phyloP scores from a whole-genome alignment of 2,888 invertebrate genomes.

The Amitus sp. region DNA sequence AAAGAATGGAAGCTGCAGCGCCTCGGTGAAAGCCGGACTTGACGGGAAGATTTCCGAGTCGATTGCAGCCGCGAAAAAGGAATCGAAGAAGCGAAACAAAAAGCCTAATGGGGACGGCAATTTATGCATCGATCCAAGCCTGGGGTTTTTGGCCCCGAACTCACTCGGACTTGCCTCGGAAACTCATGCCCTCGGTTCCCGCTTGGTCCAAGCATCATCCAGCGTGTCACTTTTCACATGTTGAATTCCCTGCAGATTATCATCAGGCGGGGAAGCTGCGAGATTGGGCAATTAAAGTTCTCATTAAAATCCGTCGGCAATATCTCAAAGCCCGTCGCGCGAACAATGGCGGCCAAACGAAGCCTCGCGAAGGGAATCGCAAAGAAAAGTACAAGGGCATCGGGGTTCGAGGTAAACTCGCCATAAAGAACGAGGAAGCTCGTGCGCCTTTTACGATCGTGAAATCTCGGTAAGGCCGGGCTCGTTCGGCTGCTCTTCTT shows the following conservation, averaged over 20 bases:
- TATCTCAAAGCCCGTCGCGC: constrained; percentile 1
- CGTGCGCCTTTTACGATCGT: constrained; percentile 30
- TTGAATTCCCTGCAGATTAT: neutral
- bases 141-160: too few species aligned
- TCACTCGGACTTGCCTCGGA: too few species aligned
- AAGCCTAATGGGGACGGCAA: too few species aligned
- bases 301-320: constrained; percentile 19
- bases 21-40: constrained; percentile 23
- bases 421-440: constrained; percentile 11
- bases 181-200: too few species aligned
- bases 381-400: constrained; percentile 12
- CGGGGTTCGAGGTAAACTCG: constrained; percentile 2
- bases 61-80: constrained; percentile 12
- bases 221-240: too few species aligned
- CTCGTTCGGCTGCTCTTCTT: constrained; percentile 16
- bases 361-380: constrained; percentile 2
- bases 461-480: constrained; percentile 14
- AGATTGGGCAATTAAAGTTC: constrained; percentile 29
- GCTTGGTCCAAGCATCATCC: too few species aligned
- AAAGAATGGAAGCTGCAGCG: constrained; percentile 5
- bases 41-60: constrained; percentile 17
- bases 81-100: neutral
- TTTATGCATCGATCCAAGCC: too few species aligned
- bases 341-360: constrained; percentile 20
- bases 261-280: neutral